Evolutionary conservation across 37 sponge, comb jelly and placozoan species (phyloP), one percentile per base, ranked within the genome.

Genomic region (Petrosia ficiformis): DNA sequence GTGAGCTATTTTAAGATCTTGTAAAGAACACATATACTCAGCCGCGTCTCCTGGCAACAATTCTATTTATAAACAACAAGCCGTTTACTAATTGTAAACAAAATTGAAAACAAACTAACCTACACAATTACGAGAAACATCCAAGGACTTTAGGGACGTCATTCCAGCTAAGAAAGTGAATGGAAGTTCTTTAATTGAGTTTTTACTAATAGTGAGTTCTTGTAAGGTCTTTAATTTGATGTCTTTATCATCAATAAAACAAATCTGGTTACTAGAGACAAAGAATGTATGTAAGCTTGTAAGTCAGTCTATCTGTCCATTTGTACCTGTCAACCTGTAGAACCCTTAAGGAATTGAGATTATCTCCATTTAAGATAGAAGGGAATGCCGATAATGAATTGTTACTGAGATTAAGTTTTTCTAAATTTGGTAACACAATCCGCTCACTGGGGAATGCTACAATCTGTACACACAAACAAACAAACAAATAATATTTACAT

Each of bases 81-180:
- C 22, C 31, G 5, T 16, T 8, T 39, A 26, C 1, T 6, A 56
- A n/a, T n/a, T 4, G 4, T 42, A 14, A 37, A 48, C 6, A 22
- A 31, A 22, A 14, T 3, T 24, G 21, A 76, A 16, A 42, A 2
- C 14, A 8, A 28, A 2, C 82, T 84, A 58, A 90, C 90, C 73
- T 4, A 90, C 30, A 24, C 71, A 43, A 71, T 90, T 90, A 38
- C 59, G 71, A 1, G 90, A 90, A 1, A 71, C 73, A 61, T 90
- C 82, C 35, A 90, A 52, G 16, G 67, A 34, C 28, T 75, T 71
- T 1, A 90, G 78, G 19, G 82, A 74, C 2, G 35, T 52, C 63
- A 90, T 52, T 11, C 44, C 65, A 19, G 69, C 60, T 39, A 90
- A 4, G 37, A 90, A 90, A 0, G 42, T 42, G 21, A 37, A 37